Base-by-base conservation (phyloP, 2,888 invertebrate species). In the Ametastegia equiseti region DNA sequence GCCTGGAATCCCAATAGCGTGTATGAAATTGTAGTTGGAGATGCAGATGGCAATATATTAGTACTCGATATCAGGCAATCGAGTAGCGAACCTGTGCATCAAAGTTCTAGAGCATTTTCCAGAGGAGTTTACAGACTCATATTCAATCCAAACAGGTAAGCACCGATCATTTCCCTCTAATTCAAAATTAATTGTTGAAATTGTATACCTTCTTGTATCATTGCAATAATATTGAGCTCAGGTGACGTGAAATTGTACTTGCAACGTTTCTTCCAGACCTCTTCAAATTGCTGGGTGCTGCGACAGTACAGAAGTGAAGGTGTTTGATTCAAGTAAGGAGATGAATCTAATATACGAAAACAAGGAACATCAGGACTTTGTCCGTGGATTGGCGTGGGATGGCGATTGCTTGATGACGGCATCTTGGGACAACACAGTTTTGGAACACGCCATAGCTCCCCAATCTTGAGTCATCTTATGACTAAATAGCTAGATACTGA, bases 331-430 rank as follows among this genome's bases (percentile, higher is more conserved):
- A 79, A 86, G 89, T 45, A 88, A 89, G 47, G 85, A 90, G 54
- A 87, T 92, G 47, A 86, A 89, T 80, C 84, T 87, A 27, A 83
- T 92, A 82, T 93, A 93, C 85, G 90, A 91, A 83, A 92, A 92
- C 86, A 87, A 90, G 30, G 86, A 89, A 33, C 94, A 95, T 86
- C 86, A 82, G 30, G 94, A 93, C 85, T 93, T 93, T 88, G 94
- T 94, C 13, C 92, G 93, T 83, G 94, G 93, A 54, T 85, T 95
- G 19, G 92, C 93, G 4, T 95, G 94, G 94, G 87, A 89, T 82
- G 88, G 92, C 57, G 89, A 91, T 65, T 88, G 90, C 77, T 91
- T 95, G 81, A 93, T 93, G 84, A 93, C 94, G 3, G 94, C 94
- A 90, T 93, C 94, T 19, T 94, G 94, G 93, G 94, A 94, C 87